Percentiles rank a stretch among this genome's conserved stretches.
These are phyloP conservation scores for Dusona sp. DNA, from an alignment of 2,888 invertebrate species.

Conservation along the genomic window DNA sequence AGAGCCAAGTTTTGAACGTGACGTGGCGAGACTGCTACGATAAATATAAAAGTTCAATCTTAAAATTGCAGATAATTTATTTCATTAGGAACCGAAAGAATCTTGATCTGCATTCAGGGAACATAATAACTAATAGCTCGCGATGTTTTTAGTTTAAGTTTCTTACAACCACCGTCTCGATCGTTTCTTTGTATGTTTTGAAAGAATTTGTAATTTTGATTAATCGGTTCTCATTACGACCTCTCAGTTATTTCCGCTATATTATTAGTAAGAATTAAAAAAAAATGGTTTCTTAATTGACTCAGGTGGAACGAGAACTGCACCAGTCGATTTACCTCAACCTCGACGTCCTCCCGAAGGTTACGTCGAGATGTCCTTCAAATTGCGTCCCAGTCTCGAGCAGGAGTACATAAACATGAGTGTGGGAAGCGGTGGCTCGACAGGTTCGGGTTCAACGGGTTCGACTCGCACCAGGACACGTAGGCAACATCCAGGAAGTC, in stretches of 20 bases:
- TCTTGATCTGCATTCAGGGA: not conserved
- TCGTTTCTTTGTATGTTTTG: not conserved
- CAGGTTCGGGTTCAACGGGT: slow-evolving; percentile 69
- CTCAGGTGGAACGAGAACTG: slow-evolving; percentile 81
- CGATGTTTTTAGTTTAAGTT: not conserved
- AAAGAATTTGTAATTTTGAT: not conserved
- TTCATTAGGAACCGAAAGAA: not conserved
- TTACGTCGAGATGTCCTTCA: slow-evolving; percentile 89
- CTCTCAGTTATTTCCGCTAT: not conserved
- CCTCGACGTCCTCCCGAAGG: slow-evolving; percentile 86
- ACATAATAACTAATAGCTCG: not conserved
- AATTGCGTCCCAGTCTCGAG: slow-evolving; percentile 81
- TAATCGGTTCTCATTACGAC: not conserved
- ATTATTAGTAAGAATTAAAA: not conserved
- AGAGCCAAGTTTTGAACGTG: not conserved
- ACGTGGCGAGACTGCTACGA: too few relatives aligned
- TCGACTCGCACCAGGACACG: slow-evolving; percentile 77
- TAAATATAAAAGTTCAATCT: too few relatives aligned
- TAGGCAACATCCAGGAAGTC: slow-evolving; percentile 73
- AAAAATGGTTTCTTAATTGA: not conserved
- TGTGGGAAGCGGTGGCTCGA: slow-evolving; percentile 76
- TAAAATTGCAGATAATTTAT: not conserved
- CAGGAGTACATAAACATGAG: slow-evolving; percentile 87
- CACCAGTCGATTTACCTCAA: slow-evolving; percentile 83
- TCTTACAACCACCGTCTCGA: not conserved